Percentiles rank a stretch among this genome's conserved stretches.
Conservation (phyloP, 1,140 invertebrate species). For the Ditylenchus dipsaci region DNA sequence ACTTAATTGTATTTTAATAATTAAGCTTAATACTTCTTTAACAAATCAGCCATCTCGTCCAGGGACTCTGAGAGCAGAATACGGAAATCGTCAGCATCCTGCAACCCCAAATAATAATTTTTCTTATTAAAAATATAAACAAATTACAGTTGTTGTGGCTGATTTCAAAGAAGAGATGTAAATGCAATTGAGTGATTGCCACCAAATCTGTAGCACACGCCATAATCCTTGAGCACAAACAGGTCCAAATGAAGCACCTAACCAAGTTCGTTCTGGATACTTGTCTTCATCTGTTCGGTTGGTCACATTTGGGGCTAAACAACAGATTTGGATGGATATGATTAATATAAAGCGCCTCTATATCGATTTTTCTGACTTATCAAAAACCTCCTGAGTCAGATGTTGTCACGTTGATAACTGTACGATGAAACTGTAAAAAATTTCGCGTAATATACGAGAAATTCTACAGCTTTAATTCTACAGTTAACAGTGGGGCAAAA, state of each 20-base stretch:
- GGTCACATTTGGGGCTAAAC: slow-evolving; percentile 58
- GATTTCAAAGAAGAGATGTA: slow-evolving; percentile 61
- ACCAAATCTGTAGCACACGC: slow-evolving; percentile 45
- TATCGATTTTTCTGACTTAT: too few species aligned
- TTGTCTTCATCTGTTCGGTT: slow-evolving; percentile 39
- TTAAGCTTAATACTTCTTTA: slow-evolving; percentile 8
- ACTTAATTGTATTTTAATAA: too few species aligned
- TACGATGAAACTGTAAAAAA: too few species aligned
- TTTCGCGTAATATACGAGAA: too few species aligned
- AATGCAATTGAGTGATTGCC: slow-evolving; percentile 53
- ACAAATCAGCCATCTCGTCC: slow-evolving; percentile 39
- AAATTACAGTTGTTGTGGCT: slow-evolving; percentile 59
- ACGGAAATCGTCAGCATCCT: slow-evolving; percentile 35
- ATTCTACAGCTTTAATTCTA: too few species aligned
- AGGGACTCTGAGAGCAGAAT: slow-evolving; percentile 27
- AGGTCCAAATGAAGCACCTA: slow-evolving; percentile 41
- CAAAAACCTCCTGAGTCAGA: too few species aligned
- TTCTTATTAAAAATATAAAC: not conserved
- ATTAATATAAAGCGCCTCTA: too few species aligned
- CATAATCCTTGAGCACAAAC: slow-evolving; percentile 40
- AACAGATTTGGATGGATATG: too few species aligned
- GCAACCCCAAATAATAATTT: not conserved
- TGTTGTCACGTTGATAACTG: too few species aligned
- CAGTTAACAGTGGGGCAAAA: too few species aligned
- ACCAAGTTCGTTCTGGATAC: slow-evolving; percentile 21